Conservation (phyloP, 2,113 vertebrate species). For the Isichthys henryi region DNA sequence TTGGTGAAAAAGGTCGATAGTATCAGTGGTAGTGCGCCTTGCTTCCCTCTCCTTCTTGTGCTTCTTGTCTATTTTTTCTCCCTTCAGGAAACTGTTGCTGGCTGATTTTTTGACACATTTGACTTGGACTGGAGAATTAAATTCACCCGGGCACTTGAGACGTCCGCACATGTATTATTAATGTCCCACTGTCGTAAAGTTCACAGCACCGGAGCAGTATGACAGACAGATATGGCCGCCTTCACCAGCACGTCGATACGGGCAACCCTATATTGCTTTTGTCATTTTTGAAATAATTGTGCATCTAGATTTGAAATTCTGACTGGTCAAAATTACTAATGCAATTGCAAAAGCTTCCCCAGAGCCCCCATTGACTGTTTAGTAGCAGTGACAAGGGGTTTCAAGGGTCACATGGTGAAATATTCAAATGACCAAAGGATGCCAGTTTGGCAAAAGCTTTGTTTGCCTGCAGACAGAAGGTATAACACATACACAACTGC, state of each 20-base stretch:
- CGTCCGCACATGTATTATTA: slow-evolving; percentile 16
- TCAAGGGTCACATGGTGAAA: neutral
- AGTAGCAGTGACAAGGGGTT: neutral
- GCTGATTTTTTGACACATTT: slow-evolving; percentile 7
- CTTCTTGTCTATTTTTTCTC: neutral
- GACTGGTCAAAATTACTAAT: slow-evolving; percentile 32
- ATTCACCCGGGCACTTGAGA: slow-evolving; percentile 15
- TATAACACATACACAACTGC: neutral
- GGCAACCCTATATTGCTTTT: neutral
- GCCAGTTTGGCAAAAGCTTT: too few species aligned
- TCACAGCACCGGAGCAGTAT: neutral
- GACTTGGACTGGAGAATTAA: slow-evolving; percentile 12
- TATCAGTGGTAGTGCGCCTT: neutral
- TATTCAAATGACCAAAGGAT: neutral
- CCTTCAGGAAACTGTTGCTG: neutral
- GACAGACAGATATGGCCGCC: neutral
- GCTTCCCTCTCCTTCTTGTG: neutral
- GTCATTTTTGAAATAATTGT: neutral
- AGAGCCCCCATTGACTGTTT: slow-evolving; percentile 44
- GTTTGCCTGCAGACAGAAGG: neutral
- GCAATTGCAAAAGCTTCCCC: slow-evolving; percentile 45
- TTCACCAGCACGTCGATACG: neutral
- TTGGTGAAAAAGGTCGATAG: neutral
- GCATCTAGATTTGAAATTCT: neutral
- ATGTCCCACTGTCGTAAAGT: neutral